These are phyloP conservation scores for Peromyscus attwateri DNA, from an alignment of 2,797 vertebrate genomes.

Conservation along the genomic window DNA sequence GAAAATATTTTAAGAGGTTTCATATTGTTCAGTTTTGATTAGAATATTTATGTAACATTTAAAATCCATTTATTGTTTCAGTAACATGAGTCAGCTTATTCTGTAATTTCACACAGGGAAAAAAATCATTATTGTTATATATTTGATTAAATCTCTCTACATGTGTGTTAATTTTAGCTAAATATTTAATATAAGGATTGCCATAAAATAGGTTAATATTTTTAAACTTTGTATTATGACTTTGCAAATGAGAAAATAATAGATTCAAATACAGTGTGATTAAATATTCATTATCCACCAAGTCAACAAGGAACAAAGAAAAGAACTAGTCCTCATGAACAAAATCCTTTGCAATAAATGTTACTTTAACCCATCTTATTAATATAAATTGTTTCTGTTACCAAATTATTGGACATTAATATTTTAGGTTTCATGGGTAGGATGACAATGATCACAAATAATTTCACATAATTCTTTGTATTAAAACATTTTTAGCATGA, in stretches of 20 bases:
- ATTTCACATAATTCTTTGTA: neutral
- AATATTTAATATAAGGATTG: conserved; percentile 17
- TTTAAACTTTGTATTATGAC: conserved; percentile 32
- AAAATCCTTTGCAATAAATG: neutral
- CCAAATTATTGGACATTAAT: neutral
- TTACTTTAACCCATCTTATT: neutral
- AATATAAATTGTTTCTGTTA: conserved; percentile 15
- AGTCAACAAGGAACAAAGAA: neutral
- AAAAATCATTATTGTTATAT: neutral
- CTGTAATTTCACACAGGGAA: neutral
- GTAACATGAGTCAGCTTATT: neutral
- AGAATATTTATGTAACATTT: neutral
- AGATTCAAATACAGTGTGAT: conserved; percentile 6
- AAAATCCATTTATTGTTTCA: neutral
- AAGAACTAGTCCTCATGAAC: neutral
- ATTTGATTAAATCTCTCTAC: conserved; percentile 49
- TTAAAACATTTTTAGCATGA: neutral
- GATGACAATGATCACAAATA: neutral
- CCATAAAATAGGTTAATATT: conserved; percentile 33
- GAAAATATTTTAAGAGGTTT: conserved; percentile 22
- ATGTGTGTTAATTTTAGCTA: conserved; percentile 33
- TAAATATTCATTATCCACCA: conserved; percentile 37
- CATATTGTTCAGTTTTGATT: neutral
- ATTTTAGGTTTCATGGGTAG: conserved; percentile 28
- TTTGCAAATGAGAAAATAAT: conserved; percentile 48